phyloP scores from a whole-genome alignment of 2,888 invertebrate genomes.

The Ferrisia virgata region DNA sequence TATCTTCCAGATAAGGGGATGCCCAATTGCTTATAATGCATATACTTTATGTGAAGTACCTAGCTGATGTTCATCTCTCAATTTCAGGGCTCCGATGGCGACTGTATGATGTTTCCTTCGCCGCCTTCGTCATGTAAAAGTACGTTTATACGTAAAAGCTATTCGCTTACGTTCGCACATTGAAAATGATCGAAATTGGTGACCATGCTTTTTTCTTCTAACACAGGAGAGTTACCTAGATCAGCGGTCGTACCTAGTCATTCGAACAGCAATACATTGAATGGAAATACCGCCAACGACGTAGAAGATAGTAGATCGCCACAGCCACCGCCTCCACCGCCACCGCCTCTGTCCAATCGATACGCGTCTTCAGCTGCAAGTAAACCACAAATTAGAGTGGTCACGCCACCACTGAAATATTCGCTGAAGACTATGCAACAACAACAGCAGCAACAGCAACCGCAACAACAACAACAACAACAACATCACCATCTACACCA shows the following conservation, averaged over 20 bases:
- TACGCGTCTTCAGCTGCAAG: background rate
- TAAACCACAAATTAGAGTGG: slow-evolving; percentile 35
- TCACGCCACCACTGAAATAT: slow-evolving; percentile 14
- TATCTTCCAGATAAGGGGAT: too few relatives aligned
- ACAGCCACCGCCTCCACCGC: slow-evolving; percentile 26
- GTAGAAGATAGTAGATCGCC: slow-evolving; percentile 31
- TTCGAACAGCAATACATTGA: background rate
- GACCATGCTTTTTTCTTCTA: background rate
- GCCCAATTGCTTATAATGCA: too few relatives aligned
- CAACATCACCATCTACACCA: slow-evolving; percentile 43
- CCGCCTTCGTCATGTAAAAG: slow-evolving; percentile 28
- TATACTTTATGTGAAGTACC: background rate
- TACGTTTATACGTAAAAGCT: background rate
- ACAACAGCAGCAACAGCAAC: background rate
- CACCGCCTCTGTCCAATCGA: slow-evolving; percentile 29
- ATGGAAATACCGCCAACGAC: slow-evolving; percentile 23
- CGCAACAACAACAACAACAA: slow-evolving; percentile 29
- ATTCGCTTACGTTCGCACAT: background rate
- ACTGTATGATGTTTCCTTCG: slow-evolving; percentile 27
- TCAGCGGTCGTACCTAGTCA: slow-evolving; percentile 20
- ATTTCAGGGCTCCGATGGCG: slow-evolving; percentile 41
- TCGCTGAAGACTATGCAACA: slow-evolving; percentile 27
- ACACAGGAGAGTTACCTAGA: slow-evolving; percentile 38
- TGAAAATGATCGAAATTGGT: background rate
- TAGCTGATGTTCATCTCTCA: too few relatives aligned